A percentile compares a stretch with the other conserved stretches of the same genome.
These are phyloP conservation scores for Ostrea edulis DNA, from an alignment of 1,140 invertebrate genomes.

Conservation along the genomic window DNA sequence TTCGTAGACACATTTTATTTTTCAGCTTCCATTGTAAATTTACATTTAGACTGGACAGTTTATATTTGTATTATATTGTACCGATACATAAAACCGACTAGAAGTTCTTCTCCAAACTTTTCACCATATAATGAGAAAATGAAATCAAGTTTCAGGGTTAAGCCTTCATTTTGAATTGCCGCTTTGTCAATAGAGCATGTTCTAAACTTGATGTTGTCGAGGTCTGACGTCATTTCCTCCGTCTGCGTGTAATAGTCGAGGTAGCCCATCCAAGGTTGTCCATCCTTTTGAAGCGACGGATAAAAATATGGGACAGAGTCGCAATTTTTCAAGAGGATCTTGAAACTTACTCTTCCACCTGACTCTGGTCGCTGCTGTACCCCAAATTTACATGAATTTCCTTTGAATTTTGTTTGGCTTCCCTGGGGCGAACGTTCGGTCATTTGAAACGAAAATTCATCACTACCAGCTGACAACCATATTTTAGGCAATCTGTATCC, in stretches of 20 bases:
- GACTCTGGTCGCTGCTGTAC: not conserved
- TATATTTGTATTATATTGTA: not conserved
- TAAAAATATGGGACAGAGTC: not conserved
- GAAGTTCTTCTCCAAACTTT: not conserved
- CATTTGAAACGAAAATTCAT: slow-evolving; percentile 24
- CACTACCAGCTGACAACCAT: not conserved
- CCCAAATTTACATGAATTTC: slow-evolving; percentile 6
- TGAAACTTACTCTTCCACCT: not conserved
- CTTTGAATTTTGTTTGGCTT: not conserved
- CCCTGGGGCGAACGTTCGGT: not conserved
- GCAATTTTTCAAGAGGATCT: not conserved
- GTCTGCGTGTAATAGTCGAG: not conserved
- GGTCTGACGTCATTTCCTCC: slow-evolving; percentile 1
- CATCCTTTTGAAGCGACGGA: not conserved
- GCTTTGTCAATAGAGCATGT: not conserved
- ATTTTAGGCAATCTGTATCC: slow-evolving; percentile 4
- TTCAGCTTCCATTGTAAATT: too few species aligned
- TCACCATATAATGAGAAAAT: not conserved
- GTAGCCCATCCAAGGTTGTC: not conserved
- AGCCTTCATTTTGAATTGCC: not conserved
- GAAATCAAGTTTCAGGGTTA: not conserved
- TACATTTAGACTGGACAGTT: not conserved
- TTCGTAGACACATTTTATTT: too few species aligned
- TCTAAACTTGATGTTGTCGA: not conserved
- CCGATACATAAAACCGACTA: not conserved